phyloP scores from a whole-genome alignment of 2,888 invertebrate genomes.

The Lasioglossum zephyrum region DNA sequence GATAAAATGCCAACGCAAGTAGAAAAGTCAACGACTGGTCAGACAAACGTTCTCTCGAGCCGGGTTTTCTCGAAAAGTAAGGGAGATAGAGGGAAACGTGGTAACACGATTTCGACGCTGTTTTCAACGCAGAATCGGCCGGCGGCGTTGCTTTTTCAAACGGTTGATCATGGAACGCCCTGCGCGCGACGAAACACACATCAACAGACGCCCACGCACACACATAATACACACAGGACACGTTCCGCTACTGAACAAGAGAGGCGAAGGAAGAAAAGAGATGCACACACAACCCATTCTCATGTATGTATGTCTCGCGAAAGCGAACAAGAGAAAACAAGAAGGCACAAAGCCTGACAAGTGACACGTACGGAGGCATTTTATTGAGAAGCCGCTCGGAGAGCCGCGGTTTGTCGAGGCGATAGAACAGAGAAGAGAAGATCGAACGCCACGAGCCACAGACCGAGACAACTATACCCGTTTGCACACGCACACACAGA shows the following conservation, averaged over 20 bases:
- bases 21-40: background rate
- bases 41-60: background rate
- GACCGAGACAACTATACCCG: slow-evolving; percentile 2
- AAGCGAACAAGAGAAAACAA: slow-evolving; percentile 55
- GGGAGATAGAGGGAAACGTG: background rate
- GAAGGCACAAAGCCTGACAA: slow-evolving; percentile 64
- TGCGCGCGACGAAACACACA: slow-evolving; percentile 31
- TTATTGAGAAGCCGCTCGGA: slow-evolving; percentile 83
- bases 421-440: slow-evolving; percentile 42
- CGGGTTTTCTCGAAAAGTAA: background rate
- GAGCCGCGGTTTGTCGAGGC: slow-evolving; percentile 64
- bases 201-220: background rate
- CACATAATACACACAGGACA: background rate
- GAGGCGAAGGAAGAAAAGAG: slow-evolving; percentile 9
- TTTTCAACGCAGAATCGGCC: background rate
- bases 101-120: background rate
- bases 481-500: background rate
- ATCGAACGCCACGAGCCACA: slow-evolving; percentile 19
- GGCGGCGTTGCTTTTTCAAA: background rate
- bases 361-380: slow-evolving; percentile 82
- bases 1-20: background rate
- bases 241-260: slow-evolving; percentile 9
- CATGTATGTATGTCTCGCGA: slow-evolving; percentile 61
- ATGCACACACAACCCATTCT: slow-evolving; percentile 55
- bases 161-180: background rate